These are phyloP conservation scores for Spea multiplicata DNA, from an alignment of 2,113 vertebrate species.

Conservation along the genomic window DNA sequence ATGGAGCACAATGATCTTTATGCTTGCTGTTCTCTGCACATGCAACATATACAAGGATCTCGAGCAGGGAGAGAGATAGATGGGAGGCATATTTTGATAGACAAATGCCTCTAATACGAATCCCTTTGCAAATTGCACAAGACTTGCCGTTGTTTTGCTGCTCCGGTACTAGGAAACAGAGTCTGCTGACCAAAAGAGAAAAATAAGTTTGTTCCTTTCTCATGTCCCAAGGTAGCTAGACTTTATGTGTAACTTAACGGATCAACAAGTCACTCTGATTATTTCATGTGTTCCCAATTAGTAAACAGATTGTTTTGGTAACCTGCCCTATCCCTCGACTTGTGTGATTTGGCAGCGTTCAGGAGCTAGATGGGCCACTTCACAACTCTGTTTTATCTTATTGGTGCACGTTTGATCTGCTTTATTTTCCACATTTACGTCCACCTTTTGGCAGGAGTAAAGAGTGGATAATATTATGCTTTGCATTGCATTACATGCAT, in stretches of 20 bases:
- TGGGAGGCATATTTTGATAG: not conserved
- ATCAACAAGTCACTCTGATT: constrained; percentile 16
- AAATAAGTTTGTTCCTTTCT: constrained; percentile 56
- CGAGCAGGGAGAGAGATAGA: constrained; percentile 20
- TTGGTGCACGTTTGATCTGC: too few species aligned
- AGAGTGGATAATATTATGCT: too few species aligned
- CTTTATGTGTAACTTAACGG: constrained; percentile 12
- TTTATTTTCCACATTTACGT: too few species aligned
- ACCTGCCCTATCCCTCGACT: constrained; percentile 13
- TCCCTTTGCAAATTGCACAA: constrained; percentile 53
- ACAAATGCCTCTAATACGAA: not conserved
- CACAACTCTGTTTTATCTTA: too few species aligned
- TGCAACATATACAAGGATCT: constrained; percentile 19
- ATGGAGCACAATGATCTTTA: not conserved
- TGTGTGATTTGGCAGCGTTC: too few species aligned
- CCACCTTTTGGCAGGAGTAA: too few species aligned
- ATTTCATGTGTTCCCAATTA: constrained; percentile 18
- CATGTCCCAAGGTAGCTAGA: constrained; percentile 16
- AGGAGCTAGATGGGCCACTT: not conserved
- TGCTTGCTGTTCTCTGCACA: not conserved
- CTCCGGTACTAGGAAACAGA: constrained; percentile 47
- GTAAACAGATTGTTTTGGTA: constrained; percentile 2
- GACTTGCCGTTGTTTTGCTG: constrained; percentile 49
- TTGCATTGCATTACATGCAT: too few species aligned
- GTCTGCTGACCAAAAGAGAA: constrained; percentile 51